phyloP scores from a whole-genome alignment of 2,888 invertebrate genomes.

The Eurytoma adleriae region DNA sequence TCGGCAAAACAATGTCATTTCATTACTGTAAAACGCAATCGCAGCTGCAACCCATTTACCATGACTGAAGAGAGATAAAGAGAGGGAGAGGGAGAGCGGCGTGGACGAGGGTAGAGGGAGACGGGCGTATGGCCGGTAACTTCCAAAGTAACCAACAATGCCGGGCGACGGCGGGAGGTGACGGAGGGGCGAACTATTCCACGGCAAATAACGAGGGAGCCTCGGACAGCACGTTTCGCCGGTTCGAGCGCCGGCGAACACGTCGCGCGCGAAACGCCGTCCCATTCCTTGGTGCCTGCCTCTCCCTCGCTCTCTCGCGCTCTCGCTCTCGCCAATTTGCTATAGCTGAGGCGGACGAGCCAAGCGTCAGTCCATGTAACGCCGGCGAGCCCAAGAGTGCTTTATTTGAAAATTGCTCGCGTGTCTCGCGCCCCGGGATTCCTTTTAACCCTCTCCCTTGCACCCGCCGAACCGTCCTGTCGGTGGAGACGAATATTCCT shows the following conservation, averaged over 20 bases:
- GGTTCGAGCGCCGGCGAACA: slow-evolving; percentile 4
- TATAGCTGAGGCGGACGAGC: slow-evolving; percentile 17
- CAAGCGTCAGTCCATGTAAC: not conserved
- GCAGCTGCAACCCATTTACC: slow-evolving; percentile 13
- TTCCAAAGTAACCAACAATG: slow-evolving; percentile 47
- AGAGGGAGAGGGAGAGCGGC: not conserved
- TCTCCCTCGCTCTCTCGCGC: not conserved
- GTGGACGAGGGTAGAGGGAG: not conserved
- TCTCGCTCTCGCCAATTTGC: slow-evolving; percentile 24
- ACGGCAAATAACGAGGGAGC: slow-evolving; percentile 40
- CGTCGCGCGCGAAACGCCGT: slow-evolving; percentile 1
- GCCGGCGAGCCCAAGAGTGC: not conserved
- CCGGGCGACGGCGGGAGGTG: not conserved
- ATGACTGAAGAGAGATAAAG: not conserved
- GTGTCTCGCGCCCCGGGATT: slow-evolving; percentile 1
- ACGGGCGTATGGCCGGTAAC: slow-evolving; percentile 11
- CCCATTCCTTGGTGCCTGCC: slow-evolving; percentile 29
- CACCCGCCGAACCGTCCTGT: not conserved
- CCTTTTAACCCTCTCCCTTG: slow-evolving; percentile 3
- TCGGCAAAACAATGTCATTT: slow-evolving; percentile 39
- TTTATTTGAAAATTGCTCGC: slow-evolving; percentile 45
- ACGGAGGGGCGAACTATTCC: slow-evolving; percentile 38
- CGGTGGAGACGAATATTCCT: not conserved
- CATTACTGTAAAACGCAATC: slow-evolving; percentile 38
- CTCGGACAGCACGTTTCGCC: slow-evolving; percentile 18